A percentile compares a stretch with the other conserved stretches of the same genome.
These are phyloP conservation scores for Philypnodon macrostomus DNA, from an alignment of 2,797 vertebrate genomes.

Conservation along the genomic window DNA sequence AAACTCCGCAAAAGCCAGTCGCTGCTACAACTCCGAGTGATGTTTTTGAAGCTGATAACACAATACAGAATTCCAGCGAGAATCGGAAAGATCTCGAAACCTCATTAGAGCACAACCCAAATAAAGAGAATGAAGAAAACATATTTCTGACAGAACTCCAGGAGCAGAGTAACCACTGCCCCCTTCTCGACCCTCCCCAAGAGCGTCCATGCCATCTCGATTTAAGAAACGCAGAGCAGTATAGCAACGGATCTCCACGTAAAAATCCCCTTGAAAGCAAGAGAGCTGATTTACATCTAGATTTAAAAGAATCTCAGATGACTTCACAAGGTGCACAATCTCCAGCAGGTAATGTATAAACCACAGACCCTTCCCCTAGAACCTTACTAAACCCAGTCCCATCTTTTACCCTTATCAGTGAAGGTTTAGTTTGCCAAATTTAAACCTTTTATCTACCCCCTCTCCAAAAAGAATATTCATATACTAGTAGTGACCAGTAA, in stretches of 20 bases:
- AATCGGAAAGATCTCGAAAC: slow-evolving; percentile 42
- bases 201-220: slow-evolving; percentile 92
- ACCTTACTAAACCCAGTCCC: slow-evolving; percentile 39
- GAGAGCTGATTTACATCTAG: slow-evolving; percentile 81
- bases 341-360: slow-evolving; percentile 98
- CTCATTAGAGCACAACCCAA: slow-evolving; percentile 17
- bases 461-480: slow-evolving; percentile 49
- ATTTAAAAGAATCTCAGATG: slow-evolving; percentile 85
- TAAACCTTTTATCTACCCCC: slow-evolving; percentile 31
- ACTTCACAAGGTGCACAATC: slow-evolving; percentile 85
- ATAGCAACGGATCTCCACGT: slow-evolving; percentile 75
- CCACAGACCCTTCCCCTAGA: slow-evolving; percentile 60
- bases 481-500: slow-evolving; percentile 28
- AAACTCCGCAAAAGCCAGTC: slow-evolving; percentile 61
- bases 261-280: slow-evolving; percentile 79
- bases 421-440: slow-evolving; percentile 44
- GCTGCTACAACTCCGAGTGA: slow-evolving; percentile 78
- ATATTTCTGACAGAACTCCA: slow-evolving; percentile 62
- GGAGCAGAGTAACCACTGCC: slow-evolving; percentile 13
- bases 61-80: slow-evolving; percentile 43
- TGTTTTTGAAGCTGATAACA: slow-evolving; percentile 81
- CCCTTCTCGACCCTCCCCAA: slow-evolving; percentile 76
- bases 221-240: slow-evolving; percentile 83
- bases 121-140: slow-evolving; percentile 33
- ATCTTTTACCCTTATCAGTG: slow-evolving; percentile 39